Percentiles rank a stretch among this genome's conserved stretches.
Evolutionary conservation across 2,888 invertebrate species (phyloP).

Genomic region (Troides helena): DNA sequence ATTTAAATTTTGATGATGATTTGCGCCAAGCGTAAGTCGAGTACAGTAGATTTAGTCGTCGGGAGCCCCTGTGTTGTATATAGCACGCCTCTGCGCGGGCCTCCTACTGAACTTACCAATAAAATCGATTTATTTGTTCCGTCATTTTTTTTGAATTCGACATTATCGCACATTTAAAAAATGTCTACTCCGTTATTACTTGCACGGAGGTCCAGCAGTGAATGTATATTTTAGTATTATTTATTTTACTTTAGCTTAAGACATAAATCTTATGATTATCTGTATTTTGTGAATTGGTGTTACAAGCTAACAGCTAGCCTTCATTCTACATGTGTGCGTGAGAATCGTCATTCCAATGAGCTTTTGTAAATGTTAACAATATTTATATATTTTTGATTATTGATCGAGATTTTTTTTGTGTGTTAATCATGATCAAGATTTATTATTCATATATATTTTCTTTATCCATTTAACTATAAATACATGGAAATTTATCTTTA

Average conservation of each 20-base stretch:
- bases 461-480: background rate
- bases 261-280: slow-evolving; percentile 60
- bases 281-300: slow-evolving; percentile 51
- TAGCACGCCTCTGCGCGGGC: slow-evolving; percentile 43
- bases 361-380: slow-evolving; percentile 34
- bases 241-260: slow-evolving; percentile 75
- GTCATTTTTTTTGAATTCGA: background rate
- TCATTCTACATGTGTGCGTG: slow-evolving; percentile 31
- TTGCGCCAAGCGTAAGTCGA: slow-evolving; percentile 34
- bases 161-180: background rate
- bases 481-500: slow-evolving; percentile 10
- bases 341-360: slow-evolving; percentile 44
- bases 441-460: slow-evolving; percentile 23
- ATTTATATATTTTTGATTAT: slow-evolving; percentile 12
- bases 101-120: slow-evolving; percentile 10
- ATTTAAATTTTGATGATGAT: background rate
- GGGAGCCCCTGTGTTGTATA: slow-evolving; percentile 50
- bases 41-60: slow-evolving; percentile 29
- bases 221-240: slow-evolving; percentile 74
- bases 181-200: background rate
- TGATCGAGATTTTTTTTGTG: slow-evolving; percentile 17
- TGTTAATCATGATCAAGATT: slow-evolving; percentile 10
- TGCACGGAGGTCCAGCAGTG: slow-evolving; percentile 40
- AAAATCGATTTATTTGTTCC: background rate
- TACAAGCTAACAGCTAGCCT: slow-evolving; percentile 56